Evolutionary conservation across 1,140 invertebrate species (phyloP).

Genomic region (Drosophila ohnishii): DNA sequence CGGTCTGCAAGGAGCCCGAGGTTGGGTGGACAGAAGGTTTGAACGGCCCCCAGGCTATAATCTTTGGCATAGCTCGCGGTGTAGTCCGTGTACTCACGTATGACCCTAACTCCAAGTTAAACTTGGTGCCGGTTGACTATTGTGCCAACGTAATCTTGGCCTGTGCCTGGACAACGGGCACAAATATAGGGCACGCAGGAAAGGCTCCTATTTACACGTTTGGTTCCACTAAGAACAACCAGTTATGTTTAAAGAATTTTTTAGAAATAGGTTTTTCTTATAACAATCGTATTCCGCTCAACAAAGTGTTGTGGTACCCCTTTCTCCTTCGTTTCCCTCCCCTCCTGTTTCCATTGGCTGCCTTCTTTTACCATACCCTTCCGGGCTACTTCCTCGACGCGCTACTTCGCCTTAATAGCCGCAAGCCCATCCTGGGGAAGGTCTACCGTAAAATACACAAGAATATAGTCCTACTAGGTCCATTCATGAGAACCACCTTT

Average conservation of each 20-base stretch:
- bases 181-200: neutral
- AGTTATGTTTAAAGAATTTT: slow-evolving; percentile 86
- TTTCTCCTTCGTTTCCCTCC: slow-evolving; percentile 75
- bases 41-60: slow-evolving; percentile 92
- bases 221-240: slow-evolving; percentile 86
- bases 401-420: slow-evolving; percentile 81
- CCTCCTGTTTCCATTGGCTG: slow-evolving; percentile 82
- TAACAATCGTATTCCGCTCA: slow-evolving; percentile 57
- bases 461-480: slow-evolving; percentile 86
- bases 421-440: slow-evolving; percentile 84
- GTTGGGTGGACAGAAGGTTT: slow-evolving; percentile 94
- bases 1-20: slow-evolving; percentile 89
- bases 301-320: slow-evolving; percentile 84
- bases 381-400: slow-evolving; percentile 85
- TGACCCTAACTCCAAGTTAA: slow-evolving; percentile 78
- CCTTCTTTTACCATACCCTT: slow-evolving; percentile 85
- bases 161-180: slow-evolving; percentile 87
- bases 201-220: slow-evolving; percentile 87
- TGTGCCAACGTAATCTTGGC: slow-evolving; percentile 90
- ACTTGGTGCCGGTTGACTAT: slow-evolving; percentile 92
- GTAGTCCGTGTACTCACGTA: slow-evolving; percentile 87
- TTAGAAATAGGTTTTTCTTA: too few species aligned
- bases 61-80: slow-evolving; percentile 88
- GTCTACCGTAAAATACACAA: slow-evolving; percentile 89
- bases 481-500: slow-evolving; percentile 87